Base-by-base conservation (phyloP, 2,113 vertebrate species). In the Dolichotis patagonum region DNA sequence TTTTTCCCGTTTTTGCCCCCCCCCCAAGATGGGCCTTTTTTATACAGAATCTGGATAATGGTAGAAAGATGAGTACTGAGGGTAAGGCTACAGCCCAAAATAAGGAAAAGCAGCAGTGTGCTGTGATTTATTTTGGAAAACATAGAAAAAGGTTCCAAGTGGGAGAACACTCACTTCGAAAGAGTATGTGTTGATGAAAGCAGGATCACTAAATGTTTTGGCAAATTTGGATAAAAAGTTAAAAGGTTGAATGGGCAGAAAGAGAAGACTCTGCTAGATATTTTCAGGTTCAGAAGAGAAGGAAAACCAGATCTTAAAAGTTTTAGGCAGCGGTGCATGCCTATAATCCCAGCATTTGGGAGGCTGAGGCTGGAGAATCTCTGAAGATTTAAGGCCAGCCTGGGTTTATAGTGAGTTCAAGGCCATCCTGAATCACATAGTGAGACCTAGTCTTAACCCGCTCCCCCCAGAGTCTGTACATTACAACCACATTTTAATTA, bases 281-380 rank as follows among this genome's bases (percentile, higher is more conserved):
- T 63, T 90, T 91, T 69, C 52, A 62, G 43, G 58, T 78, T 91
- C 83, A 84, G 52, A 94, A 90, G 78, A 69, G 69, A 30, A n/a
- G 24, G 46, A 49, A 85, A 94, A 82, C 24, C 28, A 54, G 46
- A 83, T 89, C 96, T 95, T 60, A 62, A 85, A 71, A 49, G 43
- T 49, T 41, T 49, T 49, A 49, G 13, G 43, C 2, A 1, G 43
- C 49, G 3, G 26, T 49, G 7, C 28, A 78, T 0, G 3, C 43
- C 43, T 78, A 26, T 77, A 78, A 49, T 78, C 14, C 28, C 43
- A 49, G 75, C 75, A 49, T 24, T 78, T 16, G 13, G 43, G 28
- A 78, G 43, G 14, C 46, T 46, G 24, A 49, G 17, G 28, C 43
- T 17, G 75, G 28, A 78, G 75, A 26, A 78, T 32, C 3, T 3